Percentiles rank a stretch among this genome's conserved stretches.
Evolutionary conservation across 2,888 invertebrate genomes (phyloP).

Genomic region (Euzetes globulus): DNA sequence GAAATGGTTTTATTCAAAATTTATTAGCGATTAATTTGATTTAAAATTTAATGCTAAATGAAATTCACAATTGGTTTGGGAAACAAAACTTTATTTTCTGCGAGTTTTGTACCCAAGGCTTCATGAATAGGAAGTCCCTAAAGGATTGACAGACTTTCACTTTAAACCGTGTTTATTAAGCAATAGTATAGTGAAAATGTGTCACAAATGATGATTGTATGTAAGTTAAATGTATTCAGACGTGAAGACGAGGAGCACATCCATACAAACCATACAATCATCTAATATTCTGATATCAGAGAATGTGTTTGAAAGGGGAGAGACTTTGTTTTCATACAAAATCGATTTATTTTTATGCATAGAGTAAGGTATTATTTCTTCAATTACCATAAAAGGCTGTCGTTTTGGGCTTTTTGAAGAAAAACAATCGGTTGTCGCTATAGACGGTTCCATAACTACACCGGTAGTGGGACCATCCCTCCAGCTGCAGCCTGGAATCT

Average conservation of each 20-base stretch:
- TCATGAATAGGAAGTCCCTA: background rate
- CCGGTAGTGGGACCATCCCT: too few relatives aligned
- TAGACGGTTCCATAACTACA: too few relatives aligned
- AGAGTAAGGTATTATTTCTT: background rate
- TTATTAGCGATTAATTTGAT: too few relatives aligned
- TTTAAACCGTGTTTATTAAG: background rate
- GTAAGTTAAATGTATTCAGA: background rate
- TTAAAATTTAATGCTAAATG: too few relatives aligned
- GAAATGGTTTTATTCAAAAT: too few relatives aligned
- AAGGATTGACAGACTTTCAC: background rate
- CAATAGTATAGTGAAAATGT: background rate
- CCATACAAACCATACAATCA: too few relatives aligned
- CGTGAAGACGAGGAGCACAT: background rate
- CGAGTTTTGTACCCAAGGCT: background rate
- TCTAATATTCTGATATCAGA: too few relatives aligned
- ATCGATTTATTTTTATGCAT: background rate
- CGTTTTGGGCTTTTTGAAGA: too few relatives aligned
- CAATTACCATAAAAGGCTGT: too few relatives aligned
- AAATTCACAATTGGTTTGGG: background rate
- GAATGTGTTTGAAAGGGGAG: background rate
- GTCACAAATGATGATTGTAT: background rate
- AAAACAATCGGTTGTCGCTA: too few relatives aligned
- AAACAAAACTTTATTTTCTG: background rate
- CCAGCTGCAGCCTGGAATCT: too few relatives aligned
- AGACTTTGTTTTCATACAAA: background rate